A percentile compares a stretch with the other conserved stretches of the same genome.
These are phyloP conservation scores for Poeciliopsis gracilis DNA, from an alignment of 2,797 vertebrate genomes.

Conservation along the genomic window DNA sequence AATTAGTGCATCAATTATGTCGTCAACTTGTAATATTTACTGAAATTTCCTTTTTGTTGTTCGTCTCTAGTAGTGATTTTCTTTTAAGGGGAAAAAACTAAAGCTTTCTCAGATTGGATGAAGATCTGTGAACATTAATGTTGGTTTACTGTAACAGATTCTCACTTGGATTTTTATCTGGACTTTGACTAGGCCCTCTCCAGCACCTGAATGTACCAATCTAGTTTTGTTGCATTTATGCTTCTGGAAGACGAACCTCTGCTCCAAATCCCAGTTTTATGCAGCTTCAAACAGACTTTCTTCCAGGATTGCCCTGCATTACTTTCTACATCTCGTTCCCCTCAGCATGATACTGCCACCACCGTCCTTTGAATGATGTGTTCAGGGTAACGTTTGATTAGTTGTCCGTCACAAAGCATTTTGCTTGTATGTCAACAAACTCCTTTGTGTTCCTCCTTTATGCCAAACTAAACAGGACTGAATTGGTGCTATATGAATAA, in stretches of 20 bases:
- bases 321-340: not conserved
- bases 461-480: not conserved
- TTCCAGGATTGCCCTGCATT: not conserved
- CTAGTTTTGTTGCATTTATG: not conserved
- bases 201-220: not conserved
- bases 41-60: not conserved
- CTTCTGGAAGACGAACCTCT: not conserved
- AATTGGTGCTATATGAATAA: too few relatives aligned
- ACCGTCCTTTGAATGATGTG: not conserved
- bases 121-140: not conserved
- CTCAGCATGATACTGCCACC: not conserved
- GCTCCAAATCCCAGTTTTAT: not conserved
- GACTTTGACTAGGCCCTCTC: not conserved
- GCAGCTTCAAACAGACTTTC: not conserved
- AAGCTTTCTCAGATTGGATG: not conserved
- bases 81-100: not conserved
- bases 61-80: not conserved
- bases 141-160: not conserved
- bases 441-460: not conserved
- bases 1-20: not conserved
- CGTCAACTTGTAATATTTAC: not conserved
- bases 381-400: not conserved
- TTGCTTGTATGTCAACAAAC: not conserved
- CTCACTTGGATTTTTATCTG: not conserved
- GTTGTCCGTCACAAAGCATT: not conserved